Conservation (phyloP, 2,888 invertebrate species). For the Lochmaea crataegi region DNA sequence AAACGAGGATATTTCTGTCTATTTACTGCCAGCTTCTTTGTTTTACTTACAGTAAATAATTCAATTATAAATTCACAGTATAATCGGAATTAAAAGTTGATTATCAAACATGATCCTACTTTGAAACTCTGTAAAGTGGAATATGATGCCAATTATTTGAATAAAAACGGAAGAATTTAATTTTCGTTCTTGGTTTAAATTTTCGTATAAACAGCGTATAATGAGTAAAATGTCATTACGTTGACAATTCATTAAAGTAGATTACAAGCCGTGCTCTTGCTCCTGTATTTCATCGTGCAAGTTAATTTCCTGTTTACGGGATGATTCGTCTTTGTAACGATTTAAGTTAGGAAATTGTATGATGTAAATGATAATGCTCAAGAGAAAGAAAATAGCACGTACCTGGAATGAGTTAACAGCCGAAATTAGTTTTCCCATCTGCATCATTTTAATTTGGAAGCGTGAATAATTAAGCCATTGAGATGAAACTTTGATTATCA, state of each 20-base stretch:
- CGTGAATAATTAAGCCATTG: not conserved
- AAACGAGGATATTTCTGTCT: too few relatives aligned
- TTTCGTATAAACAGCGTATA: not conserved
- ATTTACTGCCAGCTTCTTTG: too few relatives aligned
- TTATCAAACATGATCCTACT: too few relatives aligned
- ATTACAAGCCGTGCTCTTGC: constrained; percentile 1
- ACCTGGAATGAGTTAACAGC: not conserved
- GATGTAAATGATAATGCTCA: not conserved
- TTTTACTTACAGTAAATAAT: too few relatives aligned
- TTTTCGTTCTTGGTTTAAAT: not conserved
- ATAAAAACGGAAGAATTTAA: not conserved
- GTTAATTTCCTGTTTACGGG: constrained; percentile 10
- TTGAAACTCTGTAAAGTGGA: too few relatives aligned
- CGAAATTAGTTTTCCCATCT: not conserved
- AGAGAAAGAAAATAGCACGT: not conserved
- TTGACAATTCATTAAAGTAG: constrained; percentile 12
- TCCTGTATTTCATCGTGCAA: not conserved
- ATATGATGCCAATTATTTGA: too few relatives aligned
- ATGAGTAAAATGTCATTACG: not conserved
- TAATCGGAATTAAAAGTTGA: too few relatives aligned
- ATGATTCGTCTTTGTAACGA: not conserved
- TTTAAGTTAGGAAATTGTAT: not conserved
- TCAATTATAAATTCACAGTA: too few relatives aligned
- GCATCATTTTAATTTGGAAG: not conserved
- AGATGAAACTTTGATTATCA: not conserved